phyloP scores from a whole-genome alignment of 2,113 vertebrate species.

The Passer montanus region DNA sequence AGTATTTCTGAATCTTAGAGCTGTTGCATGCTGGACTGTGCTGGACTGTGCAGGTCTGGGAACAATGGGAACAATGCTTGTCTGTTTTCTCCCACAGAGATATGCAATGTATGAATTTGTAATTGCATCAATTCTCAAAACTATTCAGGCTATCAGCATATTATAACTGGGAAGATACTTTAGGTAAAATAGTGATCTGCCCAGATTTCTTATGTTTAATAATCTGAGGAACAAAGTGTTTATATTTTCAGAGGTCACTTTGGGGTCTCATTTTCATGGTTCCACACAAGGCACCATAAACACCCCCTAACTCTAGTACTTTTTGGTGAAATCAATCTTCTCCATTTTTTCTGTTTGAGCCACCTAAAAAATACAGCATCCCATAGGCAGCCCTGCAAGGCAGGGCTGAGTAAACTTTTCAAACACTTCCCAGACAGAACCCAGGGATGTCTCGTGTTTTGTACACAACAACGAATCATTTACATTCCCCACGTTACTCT shows the following conservation, averaged over 20 bases:
- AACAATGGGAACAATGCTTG: neutral
- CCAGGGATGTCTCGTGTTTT: neutral
- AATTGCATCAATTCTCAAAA: neutral
- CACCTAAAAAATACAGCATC: neutral
- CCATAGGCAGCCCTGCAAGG: neutral
- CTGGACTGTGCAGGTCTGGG: neutral
- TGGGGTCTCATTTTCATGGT: neutral
- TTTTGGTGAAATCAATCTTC: neutral
- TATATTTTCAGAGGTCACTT: neutral
- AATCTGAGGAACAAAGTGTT: neutral
- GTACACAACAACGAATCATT: constrained; percentile 12
- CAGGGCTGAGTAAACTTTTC: neutral
- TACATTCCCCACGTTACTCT: neutral
- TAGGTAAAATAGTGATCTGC: neutral
- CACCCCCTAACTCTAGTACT: neutral
- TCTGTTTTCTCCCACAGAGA: neutral
- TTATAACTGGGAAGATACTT: neutral
- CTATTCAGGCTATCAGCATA: neutral
- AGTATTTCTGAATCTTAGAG: neutral
- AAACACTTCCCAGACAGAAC: constrained; percentile 26
- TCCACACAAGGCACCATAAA: neutral
- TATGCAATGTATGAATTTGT: neutral
- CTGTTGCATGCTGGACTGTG: neutral
- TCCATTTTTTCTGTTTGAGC: neutral
- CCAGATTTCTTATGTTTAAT: neutral